Percentiles rank a stretch among this genome's conserved stretches.
Evolutionary conservation across 1,140 invertebrate genomes (phyloP).

Genomic region (Coenobita brevimanus): DNA sequence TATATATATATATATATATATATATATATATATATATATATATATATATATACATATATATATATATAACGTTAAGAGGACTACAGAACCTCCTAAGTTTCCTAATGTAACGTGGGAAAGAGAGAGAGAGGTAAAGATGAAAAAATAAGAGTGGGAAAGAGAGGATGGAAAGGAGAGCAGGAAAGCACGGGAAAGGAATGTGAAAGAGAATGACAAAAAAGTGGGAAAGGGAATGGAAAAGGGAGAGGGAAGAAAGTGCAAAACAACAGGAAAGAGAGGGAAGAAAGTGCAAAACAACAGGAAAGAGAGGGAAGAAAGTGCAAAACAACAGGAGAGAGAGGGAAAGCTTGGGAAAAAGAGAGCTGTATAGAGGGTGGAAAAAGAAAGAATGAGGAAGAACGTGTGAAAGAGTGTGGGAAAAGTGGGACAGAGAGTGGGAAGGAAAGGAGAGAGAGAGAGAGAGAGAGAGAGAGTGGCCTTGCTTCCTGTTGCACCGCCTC

Average conservation of each 20-base stretch:
- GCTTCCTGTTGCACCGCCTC: no score
- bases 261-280: no score
- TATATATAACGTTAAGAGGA: no score
- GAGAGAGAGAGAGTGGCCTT: conserved; percentile 20
- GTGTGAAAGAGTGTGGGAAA: no score
- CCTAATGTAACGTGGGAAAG: background rate
- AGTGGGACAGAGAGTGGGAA: background rate
- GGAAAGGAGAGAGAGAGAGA: background rate
- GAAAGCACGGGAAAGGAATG: background rate
- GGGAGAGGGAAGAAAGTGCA: background rate
- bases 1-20: no score
- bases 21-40: no score
- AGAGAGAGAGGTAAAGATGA: background rate
- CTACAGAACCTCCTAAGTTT: no score
- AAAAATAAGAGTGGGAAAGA: background rate
- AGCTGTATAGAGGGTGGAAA: background rate
- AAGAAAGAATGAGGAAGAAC: background rate
- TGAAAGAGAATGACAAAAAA: no score
- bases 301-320: background rate
- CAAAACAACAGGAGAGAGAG: no score
- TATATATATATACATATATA: no score
- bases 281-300: background rate
- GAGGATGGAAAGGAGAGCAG: background rate
- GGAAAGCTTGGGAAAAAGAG: background rate
- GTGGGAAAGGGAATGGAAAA: background rate